Conservation (phyloP, 2,888 invertebrate species). For the Hyposoter dolosus region DNA sequence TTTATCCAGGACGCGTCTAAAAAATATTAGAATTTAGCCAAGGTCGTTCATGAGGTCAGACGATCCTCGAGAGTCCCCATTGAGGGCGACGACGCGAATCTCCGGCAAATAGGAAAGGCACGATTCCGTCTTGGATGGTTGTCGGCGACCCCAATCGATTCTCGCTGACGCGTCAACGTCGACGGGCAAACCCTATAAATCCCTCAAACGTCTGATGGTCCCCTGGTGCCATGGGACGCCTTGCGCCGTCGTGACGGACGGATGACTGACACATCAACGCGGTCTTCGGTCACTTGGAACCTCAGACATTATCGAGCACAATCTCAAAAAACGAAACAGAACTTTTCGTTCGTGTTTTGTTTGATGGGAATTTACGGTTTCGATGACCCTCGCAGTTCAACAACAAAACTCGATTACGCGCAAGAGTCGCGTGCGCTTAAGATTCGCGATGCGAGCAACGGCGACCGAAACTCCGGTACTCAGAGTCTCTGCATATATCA, state of each 20-base stretch:
- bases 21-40: background rate
- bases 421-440: background rate
- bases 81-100: background rate
- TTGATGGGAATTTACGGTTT: background rate
- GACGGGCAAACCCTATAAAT: conserved; percentile 81
- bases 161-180: conserved; percentile 69
- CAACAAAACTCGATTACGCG: background rate
- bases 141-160: conserved; percentile 57
- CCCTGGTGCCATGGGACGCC: conserved; percentile 82
- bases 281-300: background rate
- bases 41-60: background rate
- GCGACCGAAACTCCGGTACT: background rate
- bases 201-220: conserved; percentile 84
- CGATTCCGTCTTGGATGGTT: conserved; percentile 15
- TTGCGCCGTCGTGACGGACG: conserved; percentile 84
- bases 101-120: background rate
- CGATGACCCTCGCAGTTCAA: background rate
- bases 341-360: background rate
- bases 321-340: background rate
- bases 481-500: conserved; percentile 1
- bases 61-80: background rate
- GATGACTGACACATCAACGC: conserved; percentile 81
- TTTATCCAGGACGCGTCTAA: background rate
- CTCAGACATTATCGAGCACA: background rate
- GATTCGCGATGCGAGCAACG: background rate